Base-by-base conservation (phyloP, 37 sponge, comb jelly and placozoan genomes). In the Sycon ciliatum region DNA sequence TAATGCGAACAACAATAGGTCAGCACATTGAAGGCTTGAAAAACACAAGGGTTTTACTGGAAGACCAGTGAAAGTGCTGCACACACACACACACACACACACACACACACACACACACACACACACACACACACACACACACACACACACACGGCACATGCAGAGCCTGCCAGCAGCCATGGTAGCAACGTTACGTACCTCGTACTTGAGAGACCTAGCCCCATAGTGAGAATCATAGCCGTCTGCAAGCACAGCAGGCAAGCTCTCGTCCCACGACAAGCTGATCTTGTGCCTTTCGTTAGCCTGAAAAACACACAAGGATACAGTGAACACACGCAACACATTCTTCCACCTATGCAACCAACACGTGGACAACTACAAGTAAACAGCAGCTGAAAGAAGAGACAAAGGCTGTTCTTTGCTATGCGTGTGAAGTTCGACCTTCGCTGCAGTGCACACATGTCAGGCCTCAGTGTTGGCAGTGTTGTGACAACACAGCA, bases 141-240 rank as follows among this genome's bases (percentile, higher is more conserved):
- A 42, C 13, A 42, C 13, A 42, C 49, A 42, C 49, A n/a, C n/a
- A 49, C 20, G 54, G 20, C 54, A 16, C 16, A n/a, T n/a, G n/a
- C n/a, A n/a, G n/a, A n/a, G n/a, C n/a, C n/a, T n/a, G n/a, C n/a
- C n/a, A n/a, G n/a, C n/a, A n/a, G n/a, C 20, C 26, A 46, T 46
- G 13, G 53, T 46, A 46, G 53, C 53, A 18, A 46, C 18, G 13
- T 46, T 46, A 20, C 18, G 13, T 35, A 95, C 96, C 81, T 95
- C 96, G 61, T 95, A 83, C 49, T 90, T 87, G 18, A 95, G 81
- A 7, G 87, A 86, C 27, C 96, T 75, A 20, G 96, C 96, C 16
- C 96, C 96, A 77, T 95, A 95, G 37, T 85, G 84, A 39, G 86
- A 72, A 80, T 90, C 91, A 74, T 90, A 86, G 11, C 88, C 91